phyloP scores from a whole-genome alignment of 2,113 vertebrate genomes.

The human (Homo sapiens) region DNA sequence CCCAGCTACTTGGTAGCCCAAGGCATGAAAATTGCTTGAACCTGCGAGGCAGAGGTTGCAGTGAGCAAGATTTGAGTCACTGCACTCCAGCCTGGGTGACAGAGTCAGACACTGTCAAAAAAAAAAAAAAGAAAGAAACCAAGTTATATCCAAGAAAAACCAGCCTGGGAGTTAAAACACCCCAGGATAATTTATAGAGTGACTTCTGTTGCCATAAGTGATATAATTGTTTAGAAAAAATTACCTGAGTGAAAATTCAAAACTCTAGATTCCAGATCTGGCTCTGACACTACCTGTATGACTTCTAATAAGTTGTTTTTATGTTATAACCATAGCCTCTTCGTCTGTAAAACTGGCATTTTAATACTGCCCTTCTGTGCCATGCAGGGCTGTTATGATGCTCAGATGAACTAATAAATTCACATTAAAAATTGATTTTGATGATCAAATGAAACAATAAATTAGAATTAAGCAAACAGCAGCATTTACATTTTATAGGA shows the following conservation, averaged over 20 bases:
- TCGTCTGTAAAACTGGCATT: neutral
- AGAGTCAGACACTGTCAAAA: neutral
- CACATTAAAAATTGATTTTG: neutral
- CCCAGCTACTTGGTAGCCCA: neutral
- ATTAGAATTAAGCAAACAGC: neutral
- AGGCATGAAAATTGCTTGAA: neutral
- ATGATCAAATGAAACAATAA: neutral
- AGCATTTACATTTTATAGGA: neutral
- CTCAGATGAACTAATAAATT: neutral
- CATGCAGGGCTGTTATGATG: neutral
- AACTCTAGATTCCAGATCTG: neutral
- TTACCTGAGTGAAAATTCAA: neutral
- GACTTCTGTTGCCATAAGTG: neutral
- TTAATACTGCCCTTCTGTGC: neutral
- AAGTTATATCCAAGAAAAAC: neutral
- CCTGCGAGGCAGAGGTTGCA: neutral
- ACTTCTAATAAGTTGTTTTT: neutral
- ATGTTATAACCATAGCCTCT: neutral
- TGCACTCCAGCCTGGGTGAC: neutral
- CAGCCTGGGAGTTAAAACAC: neutral
- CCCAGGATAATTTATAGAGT: neutral
- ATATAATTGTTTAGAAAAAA: neutral
- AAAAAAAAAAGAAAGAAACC: neutral
- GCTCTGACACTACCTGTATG: neutral
- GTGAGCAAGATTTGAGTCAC: neutral